Evolutionary conservation across 2,113 vertebrate genomes (phyloP).

Genomic region (Rutilus rutilus): DNA sequence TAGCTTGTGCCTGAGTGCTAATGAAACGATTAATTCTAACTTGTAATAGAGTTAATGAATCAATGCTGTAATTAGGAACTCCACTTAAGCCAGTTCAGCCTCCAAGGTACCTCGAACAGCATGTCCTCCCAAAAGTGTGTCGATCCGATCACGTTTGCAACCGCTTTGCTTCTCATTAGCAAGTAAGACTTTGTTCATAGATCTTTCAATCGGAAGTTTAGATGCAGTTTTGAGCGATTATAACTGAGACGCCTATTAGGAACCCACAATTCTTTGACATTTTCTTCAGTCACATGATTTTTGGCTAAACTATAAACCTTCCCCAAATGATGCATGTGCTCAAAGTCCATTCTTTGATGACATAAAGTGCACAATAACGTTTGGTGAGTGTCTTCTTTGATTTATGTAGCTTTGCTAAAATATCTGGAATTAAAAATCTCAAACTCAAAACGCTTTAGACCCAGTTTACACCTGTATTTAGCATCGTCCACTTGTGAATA

Average conservation of each 20-base stretch:
- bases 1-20: constrained; percentile 64
- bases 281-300: background rate
- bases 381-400: background rate
- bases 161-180: constrained; percentile 23
- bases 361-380: background rate
- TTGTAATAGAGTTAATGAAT: constrained; percentile 73
- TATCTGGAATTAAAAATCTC: too few species aligned
- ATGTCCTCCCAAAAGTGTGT: constrained; percentile 18
- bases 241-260: background rate
- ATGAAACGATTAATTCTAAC: constrained; percentile 77
- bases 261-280: background rate
- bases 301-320: background rate
- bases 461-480: too few species aligned
- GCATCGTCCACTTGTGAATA: too few species aligned
- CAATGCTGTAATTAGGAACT: constrained; percentile 68
- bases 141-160: background rate
- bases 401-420: background rate
- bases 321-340: background rate
- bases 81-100: constrained; percentile 56
- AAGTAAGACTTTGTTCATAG: constrained; percentile 18
- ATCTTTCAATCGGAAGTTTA: constrained; percentile 12
- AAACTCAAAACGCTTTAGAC: too few species aligned
- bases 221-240: background rate
- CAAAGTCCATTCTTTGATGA: background rate
- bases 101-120: constrained; percentile 52